Conservation (phyloP, 2,888 invertebrate genomes). For the Drosophila borealis region DNA sequence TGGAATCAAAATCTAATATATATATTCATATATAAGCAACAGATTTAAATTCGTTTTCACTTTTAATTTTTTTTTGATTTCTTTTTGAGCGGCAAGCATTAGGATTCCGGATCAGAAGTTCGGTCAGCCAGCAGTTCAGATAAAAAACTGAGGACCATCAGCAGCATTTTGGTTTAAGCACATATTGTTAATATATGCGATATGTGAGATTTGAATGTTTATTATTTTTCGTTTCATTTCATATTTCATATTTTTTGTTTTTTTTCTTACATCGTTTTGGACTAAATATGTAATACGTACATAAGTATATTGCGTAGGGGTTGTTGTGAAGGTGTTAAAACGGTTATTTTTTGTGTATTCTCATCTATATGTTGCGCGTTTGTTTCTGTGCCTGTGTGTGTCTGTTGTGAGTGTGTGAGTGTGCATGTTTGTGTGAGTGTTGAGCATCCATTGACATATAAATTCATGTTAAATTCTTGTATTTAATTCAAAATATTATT, state of each 20-base stretch:
- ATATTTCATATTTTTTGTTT: neutral
- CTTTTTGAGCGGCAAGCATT: constrained; percentile 12
- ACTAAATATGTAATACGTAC: constrained; percentile 37
- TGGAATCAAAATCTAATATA: constrained; percentile 9
- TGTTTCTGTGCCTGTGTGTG: constrained; percentile 3
- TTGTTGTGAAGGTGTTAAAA: constrained; percentile 25
- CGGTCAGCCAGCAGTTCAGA: constrained; percentile 12
- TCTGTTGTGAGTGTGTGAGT: neutral
- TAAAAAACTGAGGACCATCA: constrained; percentile 27
- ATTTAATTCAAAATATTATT: constrained; percentile 36
- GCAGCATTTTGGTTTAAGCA: constrained; percentile 33
- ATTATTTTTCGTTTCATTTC: constrained; percentile 1
- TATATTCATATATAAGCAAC: constrained; percentile 15
- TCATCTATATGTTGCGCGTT: constrained; percentile 5
- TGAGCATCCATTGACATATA: constrained; percentile 46
- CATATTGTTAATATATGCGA: constrained; percentile 52
- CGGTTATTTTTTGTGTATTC: constrained; percentile 12
- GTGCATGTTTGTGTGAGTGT: neutral
- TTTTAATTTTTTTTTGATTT: neutral
- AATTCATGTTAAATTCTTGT: constrained; percentile 43
- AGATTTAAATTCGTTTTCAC: constrained; percentile 21
- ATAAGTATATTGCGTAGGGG: constrained; percentile 30
- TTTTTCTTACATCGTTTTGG: constrained; percentile 18
- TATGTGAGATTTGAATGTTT: constrained; percentile 51
- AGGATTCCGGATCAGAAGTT: constrained; percentile 44